phyloP scores from a whole-genome alignment of 1,140 invertebrate genomes.

The Caenorhabditis brenneri region DNA sequence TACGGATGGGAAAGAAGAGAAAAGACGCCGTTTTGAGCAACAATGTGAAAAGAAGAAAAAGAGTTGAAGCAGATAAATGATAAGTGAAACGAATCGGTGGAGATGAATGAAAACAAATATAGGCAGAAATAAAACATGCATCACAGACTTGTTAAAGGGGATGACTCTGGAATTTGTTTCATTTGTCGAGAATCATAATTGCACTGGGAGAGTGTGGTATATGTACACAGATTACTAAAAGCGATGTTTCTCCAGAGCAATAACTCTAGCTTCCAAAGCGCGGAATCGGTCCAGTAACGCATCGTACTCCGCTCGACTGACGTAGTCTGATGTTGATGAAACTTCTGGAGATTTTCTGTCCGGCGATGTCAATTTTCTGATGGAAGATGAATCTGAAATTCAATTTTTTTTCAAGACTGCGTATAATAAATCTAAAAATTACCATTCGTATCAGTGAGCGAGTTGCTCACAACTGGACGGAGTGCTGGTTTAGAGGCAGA shows the following conservation, averaged over 20 bases:
- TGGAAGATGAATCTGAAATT: not conserved
- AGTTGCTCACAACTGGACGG: not conserved
- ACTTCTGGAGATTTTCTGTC: not conserved
- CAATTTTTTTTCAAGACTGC: not conserved
- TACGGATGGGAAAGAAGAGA: not conserved
- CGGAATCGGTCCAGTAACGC: not conserved
- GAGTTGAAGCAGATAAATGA: not conserved
- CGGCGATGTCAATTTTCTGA: not conserved
- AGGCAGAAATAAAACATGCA: not conserved
- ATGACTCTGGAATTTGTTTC: not conserved
- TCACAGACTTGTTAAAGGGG: not conserved
- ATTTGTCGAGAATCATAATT: not conserved
- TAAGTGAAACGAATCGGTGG: not conserved
- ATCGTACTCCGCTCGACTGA: slow-evolving; percentile 18
- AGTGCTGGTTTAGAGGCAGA: slow-evolving; percentile 13
- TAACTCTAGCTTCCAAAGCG: not conserved
- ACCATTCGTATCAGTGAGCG: not conserved
- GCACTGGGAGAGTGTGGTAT: not conserved
- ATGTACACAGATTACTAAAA: slow-evolving; percentile 22
- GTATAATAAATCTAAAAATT: not conserved
- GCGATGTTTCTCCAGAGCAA: not conserved
- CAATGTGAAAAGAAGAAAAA: slow-evolving; percentile 17
- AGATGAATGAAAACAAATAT: not conserved
- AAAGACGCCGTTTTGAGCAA: slow-evolving; percentile 31
- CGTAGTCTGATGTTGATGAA: not conserved